Percentiles rank a stretch among this genome's conserved stretches.
Conservation (phyloP, 2,113 vertebrate species). For the Myotis davidii region DNA sequence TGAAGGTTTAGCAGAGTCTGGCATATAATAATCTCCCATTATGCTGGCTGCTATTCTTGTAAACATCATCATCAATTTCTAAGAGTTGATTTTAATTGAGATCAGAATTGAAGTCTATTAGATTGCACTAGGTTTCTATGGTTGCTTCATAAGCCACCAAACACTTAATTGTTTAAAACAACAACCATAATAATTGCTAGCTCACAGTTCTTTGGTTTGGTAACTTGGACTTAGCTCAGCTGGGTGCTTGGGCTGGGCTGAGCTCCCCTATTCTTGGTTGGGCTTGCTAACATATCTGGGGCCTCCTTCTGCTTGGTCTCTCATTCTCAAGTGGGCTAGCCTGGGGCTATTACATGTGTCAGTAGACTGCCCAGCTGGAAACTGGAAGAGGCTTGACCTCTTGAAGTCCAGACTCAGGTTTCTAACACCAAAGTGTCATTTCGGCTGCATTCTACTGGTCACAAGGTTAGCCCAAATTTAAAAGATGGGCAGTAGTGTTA, state of each 20-base stretch:
- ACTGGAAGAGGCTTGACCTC: not conserved
- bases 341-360: not conserved
- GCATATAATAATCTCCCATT: not conserved
- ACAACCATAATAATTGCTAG: not conserved
- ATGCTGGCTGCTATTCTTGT: not conserved
- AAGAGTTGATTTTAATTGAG: not conserved
- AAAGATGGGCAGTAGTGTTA: not conserved
- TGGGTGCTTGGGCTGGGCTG: not conserved
- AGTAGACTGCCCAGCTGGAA: not conserved
- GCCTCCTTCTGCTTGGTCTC: not conserved
- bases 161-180: not conserved
- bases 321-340: not conserved
- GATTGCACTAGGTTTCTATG: not conserved
- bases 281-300: not conserved
- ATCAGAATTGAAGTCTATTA: not conserved
- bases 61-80: not conserved
- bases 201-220: not conserved
- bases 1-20: not conserved
- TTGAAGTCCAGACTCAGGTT: not conserved
- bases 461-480: not conserved
- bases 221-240: not conserved
- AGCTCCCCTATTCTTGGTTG: not conserved
- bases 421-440: not conserved
- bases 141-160: not conserved
- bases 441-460: not conserved